Percentiles rank a stretch among this genome's conserved stretches.
Conservation (phyloP, 2,888 invertebrate genomes). For the Mesorhabditis belari region DNA sequence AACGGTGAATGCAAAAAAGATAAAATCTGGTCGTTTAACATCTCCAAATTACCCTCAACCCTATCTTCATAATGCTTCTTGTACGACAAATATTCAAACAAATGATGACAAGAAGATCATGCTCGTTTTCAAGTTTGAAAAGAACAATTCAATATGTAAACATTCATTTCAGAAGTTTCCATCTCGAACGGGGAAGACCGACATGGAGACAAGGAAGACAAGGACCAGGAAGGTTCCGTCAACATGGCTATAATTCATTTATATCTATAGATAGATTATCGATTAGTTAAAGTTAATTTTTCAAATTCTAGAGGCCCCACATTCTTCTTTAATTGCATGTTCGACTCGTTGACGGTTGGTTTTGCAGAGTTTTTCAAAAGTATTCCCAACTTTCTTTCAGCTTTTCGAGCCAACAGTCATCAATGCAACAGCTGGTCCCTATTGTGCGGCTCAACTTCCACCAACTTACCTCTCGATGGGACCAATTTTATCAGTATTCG, state of each 20-base stretch:
- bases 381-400: too few species aligned
- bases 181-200: slow-evolving; percentile 4
- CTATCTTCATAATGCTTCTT: slow-evolving; percentile 36
- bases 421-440: too few species aligned
- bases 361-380: too few species aligned
- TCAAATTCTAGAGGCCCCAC: too few species aligned
- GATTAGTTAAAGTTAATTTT: too few species aligned
- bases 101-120: slow-evolving; percentile 14
- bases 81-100: slow-evolving; percentile 27
- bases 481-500: background rate
- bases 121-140: slow-evolving; percentile 22
- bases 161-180: background rate
- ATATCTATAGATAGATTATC: too few species aligned
- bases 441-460: background rate
- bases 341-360: too few species aligned
- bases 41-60: slow-evolving; percentile 44
- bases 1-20: slow-evolving; percentile 26
- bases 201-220: background rate
- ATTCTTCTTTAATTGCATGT: too few species aligned
- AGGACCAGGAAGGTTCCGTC: too few species aligned
- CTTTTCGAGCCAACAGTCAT: background rate
- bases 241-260: too few species aligned
- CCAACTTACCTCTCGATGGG: background rate
- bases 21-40: slow-evolving; percentile 30
- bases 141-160: background rate